Evolutionary conservation across 2,113 vertebrate genomes (phyloP).

Genomic region (Dasypus novemcinctus): DNA sequence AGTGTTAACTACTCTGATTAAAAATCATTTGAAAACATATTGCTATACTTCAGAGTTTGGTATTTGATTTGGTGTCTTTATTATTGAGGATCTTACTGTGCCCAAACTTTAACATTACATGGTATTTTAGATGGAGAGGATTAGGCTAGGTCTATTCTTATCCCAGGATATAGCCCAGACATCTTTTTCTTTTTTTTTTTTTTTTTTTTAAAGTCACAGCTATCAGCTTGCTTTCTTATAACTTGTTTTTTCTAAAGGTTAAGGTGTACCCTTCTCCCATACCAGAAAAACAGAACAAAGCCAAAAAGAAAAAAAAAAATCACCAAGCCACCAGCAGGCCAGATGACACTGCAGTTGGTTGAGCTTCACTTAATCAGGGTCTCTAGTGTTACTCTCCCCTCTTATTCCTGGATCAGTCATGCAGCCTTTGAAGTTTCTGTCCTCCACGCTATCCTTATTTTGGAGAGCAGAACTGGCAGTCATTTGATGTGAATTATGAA

Average conservation of each 20-base stretch:
- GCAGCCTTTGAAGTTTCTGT: not conserved
- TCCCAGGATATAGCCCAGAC: not conserved
- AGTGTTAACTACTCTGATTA: not conserved
- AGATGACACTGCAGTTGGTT: not conserved
- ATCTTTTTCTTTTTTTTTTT: not conserved
- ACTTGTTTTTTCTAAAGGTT: not conserved
- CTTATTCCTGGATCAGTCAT: accelerated
- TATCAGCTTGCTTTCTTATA: not conserved
- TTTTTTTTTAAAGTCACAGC: not conserved
- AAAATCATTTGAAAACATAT: not conserved
- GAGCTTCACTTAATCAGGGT: not conserved
- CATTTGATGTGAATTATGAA: not conserved
- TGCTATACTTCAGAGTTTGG: not conserved
- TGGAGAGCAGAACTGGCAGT: not conserved
- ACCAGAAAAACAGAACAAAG: not conserved
- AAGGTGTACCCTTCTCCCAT: not conserved
- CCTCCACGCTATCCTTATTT: not conserved
- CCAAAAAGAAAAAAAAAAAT: not conserved
- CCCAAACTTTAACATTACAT: too few relatives aligned
- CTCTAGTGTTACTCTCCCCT: not conserved
- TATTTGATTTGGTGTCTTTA: not conserved
- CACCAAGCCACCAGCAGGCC: not conserved
- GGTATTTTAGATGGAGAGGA: not conserved
- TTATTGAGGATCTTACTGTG: not conserved
- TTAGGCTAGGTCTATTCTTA: not conserved